A percentile compares a stretch with the other conserved stretches of the same genome.
These are phyloP conservation scores for Drosophila suzukii DNA, from an alignment of 1,140 invertebrate genomes.

Conservation along the genomic window DNA sequence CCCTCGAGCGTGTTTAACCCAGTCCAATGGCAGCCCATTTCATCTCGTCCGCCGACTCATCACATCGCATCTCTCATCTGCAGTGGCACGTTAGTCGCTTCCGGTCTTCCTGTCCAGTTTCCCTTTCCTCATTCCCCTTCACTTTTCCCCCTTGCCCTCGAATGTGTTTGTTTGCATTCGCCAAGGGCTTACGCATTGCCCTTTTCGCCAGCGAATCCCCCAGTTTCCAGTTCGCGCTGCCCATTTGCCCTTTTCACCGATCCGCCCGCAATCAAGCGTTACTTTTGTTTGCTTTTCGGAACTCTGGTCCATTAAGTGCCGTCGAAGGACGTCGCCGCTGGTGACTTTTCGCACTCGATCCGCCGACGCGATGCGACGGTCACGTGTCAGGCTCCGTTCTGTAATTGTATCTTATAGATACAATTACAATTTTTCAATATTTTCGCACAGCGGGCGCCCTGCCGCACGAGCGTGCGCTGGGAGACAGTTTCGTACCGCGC, in stretches of 20 bases:
- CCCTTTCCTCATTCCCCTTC: constrained; percentile 1
- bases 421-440: constrained; percentile 83
- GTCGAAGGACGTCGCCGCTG: constrained; percentile 37
- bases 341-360: constrained; percentile 38
- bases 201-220: constrained; percentile 39
- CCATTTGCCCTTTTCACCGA: constrained; percentile 42
- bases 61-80: constrained; percentile 40
- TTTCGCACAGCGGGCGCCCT: constrained; percentile 68
- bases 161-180: constrained; percentile 64
- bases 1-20: constrained; percentile 31
- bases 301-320: constrained; percentile 77
- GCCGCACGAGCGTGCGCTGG: constrained; percentile 14
- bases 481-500: constrained; percentile 8
- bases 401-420: constrained; percentile 83
- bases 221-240: constrained; percentile 20
- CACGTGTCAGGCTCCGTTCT: constrained; percentile 64
- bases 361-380: constrained; percentile 51
- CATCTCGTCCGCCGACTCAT: constrained; percentile 23
- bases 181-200: constrained; percentile 63
- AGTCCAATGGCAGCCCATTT: not conserved
- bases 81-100: constrained; percentile 66
- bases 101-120: constrained; percentile 47
- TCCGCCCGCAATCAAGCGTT: constrained; percentile 75
- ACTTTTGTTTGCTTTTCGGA: constrained; percentile 80
- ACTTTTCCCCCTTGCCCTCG: not conserved